A percentile compares a stretch with the other conserved stretches of the same genome.
phyloP scores from a whole-genome alignment of 2,888 invertebrate genomes.

The Carcina quercana region DNA sequence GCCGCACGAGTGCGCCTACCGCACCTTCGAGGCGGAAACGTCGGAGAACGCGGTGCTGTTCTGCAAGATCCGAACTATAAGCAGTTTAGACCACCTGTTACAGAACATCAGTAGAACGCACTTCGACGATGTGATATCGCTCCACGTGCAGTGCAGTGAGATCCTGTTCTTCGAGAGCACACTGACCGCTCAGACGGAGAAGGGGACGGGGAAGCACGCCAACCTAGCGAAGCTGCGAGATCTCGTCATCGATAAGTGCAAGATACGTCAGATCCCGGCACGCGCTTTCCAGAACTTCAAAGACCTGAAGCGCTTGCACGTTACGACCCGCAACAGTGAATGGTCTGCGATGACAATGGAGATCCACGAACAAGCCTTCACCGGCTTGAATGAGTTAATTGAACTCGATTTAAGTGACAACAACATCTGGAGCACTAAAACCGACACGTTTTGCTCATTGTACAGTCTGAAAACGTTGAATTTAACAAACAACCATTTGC shows the following conservation, averaged over 20 bases:
- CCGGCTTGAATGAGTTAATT: slow-evolving; percentile 78
- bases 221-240: slow-evolving; percentile 79
- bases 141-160: slow-evolving; percentile 83
- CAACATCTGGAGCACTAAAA: slow-evolving; percentile 84
- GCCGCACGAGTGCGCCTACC: slow-evolving; percentile 83
- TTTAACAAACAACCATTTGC: slow-evolving; percentile 84
- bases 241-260: slow-evolving; percentile 83
- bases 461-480: slow-evolving; percentile 81
- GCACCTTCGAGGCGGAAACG: slow-evolving; percentile 72
- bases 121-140: slow-evolving; percentile 77
- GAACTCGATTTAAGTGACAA: slow-evolving; percentile 82
- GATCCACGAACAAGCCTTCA: slow-evolving; percentile 79
- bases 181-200: slow-evolving; percentile 66
- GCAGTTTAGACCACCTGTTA: slow-evolving; percentile 79
- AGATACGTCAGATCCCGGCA: slow-evolving; percentile 82
- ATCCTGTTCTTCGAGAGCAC: slow-evolving; percentile 83
- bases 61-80: slow-evolving; percentile 83
- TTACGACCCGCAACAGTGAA: slow-evolving; percentile 85
- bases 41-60: slow-evolving; percentile 74
- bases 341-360: slow-evolving; percentile 87
- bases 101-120: slow-evolving; percentile 80
- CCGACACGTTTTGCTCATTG: slow-evolving; percentile 81
- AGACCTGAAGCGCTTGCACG: slow-evolving; percentile 78
- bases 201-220: slow-evolving; percentile 65
- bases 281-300: slow-evolving; percentile 80